Percentiles rank a stretch among this genome's conserved stretches.
These are phyloP conservation scores for Gila orcuttii DNA, from an alignment of 2,113 vertebrate species.

Conservation along the genomic window DNA sequence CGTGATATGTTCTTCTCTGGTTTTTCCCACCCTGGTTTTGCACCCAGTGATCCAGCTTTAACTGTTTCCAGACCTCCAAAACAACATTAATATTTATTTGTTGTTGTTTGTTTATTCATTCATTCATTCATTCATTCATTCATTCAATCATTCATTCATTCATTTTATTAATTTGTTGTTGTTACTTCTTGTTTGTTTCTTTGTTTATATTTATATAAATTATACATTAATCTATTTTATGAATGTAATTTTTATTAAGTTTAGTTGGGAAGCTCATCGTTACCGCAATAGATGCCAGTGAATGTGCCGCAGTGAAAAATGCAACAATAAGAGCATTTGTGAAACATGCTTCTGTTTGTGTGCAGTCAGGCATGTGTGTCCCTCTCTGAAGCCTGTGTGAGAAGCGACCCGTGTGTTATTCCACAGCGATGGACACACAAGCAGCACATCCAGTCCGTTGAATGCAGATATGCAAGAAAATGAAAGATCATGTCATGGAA, in stretches of 20 bases:
- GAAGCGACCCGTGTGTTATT: conserved; percentile 17
- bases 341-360: conserved; percentile 71
- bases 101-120: not conserved
- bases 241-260: not conserved
- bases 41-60: conserved; percentile 73
- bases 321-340: conserved; percentile 62
- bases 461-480: not conserved
- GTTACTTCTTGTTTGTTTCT: not conserved
- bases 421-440: not conserved
- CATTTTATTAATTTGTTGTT: too few relatives aligned
- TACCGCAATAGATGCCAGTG: conserved; percentile 44
- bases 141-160: too few relatives aligned
- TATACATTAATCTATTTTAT: not conserved
- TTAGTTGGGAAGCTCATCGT: conserved; percentile 62
- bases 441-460: not conserved
- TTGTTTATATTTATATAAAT: not conserved
- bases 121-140: too few relatives aligned
- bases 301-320: conserved; percentile 45
- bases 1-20: conserved; percentile 64
- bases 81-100: conserved; percentile 38
- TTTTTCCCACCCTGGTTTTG: conserved; percentile 75
- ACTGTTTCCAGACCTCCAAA: conserved; percentile 78
- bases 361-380: conserved; percentile 64
- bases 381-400: conserved; percentile 20
- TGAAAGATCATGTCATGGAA: not conserved